Percentiles rank a stretch among this genome's conserved stretches.
Evolutionary conservation across 2,888 invertebrate genomes (phyloP).

Genomic region (Barypeithes pellucidus): DNA sequence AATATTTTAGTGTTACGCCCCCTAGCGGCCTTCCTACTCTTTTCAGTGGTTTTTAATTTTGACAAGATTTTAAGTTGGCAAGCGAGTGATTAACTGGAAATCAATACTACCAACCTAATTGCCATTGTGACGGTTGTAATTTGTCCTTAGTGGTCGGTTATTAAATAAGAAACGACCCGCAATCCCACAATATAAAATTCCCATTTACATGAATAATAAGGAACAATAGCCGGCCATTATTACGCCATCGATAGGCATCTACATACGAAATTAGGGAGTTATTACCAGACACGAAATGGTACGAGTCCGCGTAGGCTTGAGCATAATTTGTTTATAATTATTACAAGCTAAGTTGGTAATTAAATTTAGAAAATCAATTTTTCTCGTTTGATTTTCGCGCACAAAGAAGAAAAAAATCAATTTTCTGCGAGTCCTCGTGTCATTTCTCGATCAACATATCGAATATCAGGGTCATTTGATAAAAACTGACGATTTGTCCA

Average conservation of each 20-base stretch:
- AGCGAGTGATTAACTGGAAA: slow-evolving; percentile 27
- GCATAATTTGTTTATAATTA: slow-evolving; percentile 47
- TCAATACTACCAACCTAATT: slow-evolving; percentile 25
- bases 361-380: neutral
- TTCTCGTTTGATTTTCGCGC: too few species aligned
- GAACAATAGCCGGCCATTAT: slow-evolving; percentile 48
- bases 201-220: slow-evolving; percentile 52
- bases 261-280: slow-evolving; percentile 48
- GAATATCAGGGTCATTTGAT: too few species aligned
- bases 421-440: too few species aligned
- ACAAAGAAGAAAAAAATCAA: too few species aligned
- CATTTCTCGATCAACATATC: too few species aligned
- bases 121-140: slow-evolving; percentile 26
- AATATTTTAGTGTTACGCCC: too few species aligned
- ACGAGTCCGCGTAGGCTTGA: slow-evolving; percentile 33
- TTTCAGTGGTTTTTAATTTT: neutral
- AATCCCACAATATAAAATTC: slow-evolving; percentile 50
- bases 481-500: too few species aligned
- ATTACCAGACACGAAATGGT: slow-evolving; percentile 35
- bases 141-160: slow-evolving; percentile 27
- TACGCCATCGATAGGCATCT: slow-evolving; percentile 49
- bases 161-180: slow-evolving; percentile 42
- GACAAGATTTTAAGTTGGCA: neutral
- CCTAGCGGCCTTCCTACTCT: too few species aligned
- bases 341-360: neutral